Base-by-base conservation (phyloP, 2,888 invertebrate species). In the Girardia tigrina region DNA sequence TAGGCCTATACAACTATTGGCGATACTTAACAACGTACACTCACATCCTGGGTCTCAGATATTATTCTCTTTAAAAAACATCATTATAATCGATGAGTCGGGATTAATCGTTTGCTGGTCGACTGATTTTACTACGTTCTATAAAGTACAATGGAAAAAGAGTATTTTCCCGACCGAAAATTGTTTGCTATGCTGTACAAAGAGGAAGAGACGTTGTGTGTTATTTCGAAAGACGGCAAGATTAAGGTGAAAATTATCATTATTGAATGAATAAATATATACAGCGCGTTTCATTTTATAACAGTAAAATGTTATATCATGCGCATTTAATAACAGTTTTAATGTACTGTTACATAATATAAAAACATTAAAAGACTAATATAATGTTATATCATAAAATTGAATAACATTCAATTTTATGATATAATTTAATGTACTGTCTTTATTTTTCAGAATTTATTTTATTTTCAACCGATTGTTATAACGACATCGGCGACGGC, bases 201-300 rank as follows among this genome's bases (percentile, higher is more conserved):
- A 4, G n/a, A n/a, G n/a, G 2, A 16, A 12, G 4, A 56, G 6
- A 4, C n/a, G n/a, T 56, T 56, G 56, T 56, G n/a, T 56, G 8
- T 56, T n/a, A 56, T 56, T 56, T 56, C 56, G 4, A 23, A 56
- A 56, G 23, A 56, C 4, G 56, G 56, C 6, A 56, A 56, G n/a
- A 20, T 56, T 56, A 56, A 20, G 6, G 56, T 56, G 56, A 78
- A n/a, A n/a, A n/a, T n/a, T n/a, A n/a, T n/a, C n/a, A n/a, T n/a
- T n/a, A n/a, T n/a, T n/a, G n/a, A n/a, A n/a, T n/a, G n/a, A n/a
- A n/a, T n/a, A n/a, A n/a, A n/a, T n/a, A n/a, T n/a, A n/a, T n/a
- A n/a, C n/a, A n/a, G n/a, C n/a, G n/a, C n/a, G n/a, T n/a, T n/a
- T n/a, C n/a, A n/a, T n/a, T n/a, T n/a, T n/a, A n/a, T n/a, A n/a